phyloP scores from a whole-genome alignment of 2,113 vertebrate genomes.

The Rafetus swinhoei region DNA sequence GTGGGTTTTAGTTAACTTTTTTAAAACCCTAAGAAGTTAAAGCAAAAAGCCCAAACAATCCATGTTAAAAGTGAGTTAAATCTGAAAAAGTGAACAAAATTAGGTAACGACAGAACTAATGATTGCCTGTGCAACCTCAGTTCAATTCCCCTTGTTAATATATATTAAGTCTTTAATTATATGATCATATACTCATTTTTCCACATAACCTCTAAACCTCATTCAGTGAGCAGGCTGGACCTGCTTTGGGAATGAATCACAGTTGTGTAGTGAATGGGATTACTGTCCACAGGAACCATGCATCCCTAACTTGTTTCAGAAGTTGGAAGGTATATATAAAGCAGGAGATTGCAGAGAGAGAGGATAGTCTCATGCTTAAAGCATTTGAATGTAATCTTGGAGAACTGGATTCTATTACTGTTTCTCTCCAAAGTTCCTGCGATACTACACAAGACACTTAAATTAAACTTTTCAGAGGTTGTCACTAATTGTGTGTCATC shows the following conservation, averaged over 20 bases:
- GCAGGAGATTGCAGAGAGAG: neutral
- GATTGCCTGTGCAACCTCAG: neutral
- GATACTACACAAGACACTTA: neutral
- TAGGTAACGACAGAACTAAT: neutral
- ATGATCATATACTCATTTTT: neutral
- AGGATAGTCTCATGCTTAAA: neutral
- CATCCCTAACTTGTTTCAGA: neutral
- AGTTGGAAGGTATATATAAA: neutral
- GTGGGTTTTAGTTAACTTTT: neutral
- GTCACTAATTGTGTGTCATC: neutral
- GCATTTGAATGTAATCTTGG: neutral
- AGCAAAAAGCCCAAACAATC: neutral
- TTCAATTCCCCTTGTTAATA: neutral
- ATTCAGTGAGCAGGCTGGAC: neutral
- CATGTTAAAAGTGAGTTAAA: neutral
- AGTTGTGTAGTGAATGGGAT: neutral
- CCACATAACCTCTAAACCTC: neutral
- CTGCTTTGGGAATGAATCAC: neutral
- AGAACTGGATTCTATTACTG: neutral
- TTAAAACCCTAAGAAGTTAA: neutral
- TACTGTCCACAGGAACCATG: neutral
- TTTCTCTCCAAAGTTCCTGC: neutral
- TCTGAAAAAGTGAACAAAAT: neutral
- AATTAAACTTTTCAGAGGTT: neutral
- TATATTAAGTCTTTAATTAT: neutral